Conservation (phyloP, 1,140 invertebrate genomes). For the Drosophila arizonae region DNA sequence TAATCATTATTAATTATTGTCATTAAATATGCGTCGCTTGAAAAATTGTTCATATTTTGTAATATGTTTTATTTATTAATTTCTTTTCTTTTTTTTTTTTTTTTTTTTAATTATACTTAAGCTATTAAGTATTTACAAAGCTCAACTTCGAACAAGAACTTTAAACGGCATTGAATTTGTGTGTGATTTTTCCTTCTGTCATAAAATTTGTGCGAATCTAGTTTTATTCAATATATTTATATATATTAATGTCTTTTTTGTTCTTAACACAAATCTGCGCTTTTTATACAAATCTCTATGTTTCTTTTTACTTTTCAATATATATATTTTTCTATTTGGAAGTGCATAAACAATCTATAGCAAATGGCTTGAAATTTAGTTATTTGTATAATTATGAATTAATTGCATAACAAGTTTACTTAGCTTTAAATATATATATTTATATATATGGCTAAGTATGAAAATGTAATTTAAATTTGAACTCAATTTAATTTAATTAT, state of each 20-base stretch:
- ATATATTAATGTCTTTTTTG: slow-evolving; percentile 3
- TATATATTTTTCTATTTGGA: slow-evolving; percentile 21
- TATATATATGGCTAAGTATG: slow-evolving; percentile 51
- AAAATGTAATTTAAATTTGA: slow-evolving; percentile 72
- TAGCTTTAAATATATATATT: too few relatives aligned
- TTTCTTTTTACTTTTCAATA: not conserved
- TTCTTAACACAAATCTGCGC: slow-evolving; percentile 8
- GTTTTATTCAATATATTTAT: slow-evolving; percentile 1
- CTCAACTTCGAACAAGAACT: slow-evolving; percentile 76
- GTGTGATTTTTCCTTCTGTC: not conserved
- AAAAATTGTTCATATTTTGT: slow-evolving; percentile 23
- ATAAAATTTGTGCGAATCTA: slow-evolving; percentile 26
- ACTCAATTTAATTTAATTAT: slow-evolving; percentile 70
- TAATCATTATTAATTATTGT: slow-evolving; percentile 43
- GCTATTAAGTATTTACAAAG: slow-evolving; percentile 81
- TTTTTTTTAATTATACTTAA: slow-evolving; percentile 70
- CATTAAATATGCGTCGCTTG: slow-evolving; percentile 51
- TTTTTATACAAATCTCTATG: slow-evolving; percentile 1
- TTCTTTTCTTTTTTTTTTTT: not conserved
- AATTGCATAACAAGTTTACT: slow-evolving; percentile 24
- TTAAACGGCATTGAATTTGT: slow-evolving; percentile 58
- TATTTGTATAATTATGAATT: slow-evolving; percentile 23
- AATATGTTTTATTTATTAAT: slow-evolving; percentile 25
- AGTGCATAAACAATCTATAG: slow-evolving; percentile 13
- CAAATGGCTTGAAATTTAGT: not conserved